A percentile compares a stretch with the other conserved stretches of the same genome.
phyloP scores from a whole-genome alignment of 2,888 invertebrate species.

The Lydus trimaculatus region DNA sequence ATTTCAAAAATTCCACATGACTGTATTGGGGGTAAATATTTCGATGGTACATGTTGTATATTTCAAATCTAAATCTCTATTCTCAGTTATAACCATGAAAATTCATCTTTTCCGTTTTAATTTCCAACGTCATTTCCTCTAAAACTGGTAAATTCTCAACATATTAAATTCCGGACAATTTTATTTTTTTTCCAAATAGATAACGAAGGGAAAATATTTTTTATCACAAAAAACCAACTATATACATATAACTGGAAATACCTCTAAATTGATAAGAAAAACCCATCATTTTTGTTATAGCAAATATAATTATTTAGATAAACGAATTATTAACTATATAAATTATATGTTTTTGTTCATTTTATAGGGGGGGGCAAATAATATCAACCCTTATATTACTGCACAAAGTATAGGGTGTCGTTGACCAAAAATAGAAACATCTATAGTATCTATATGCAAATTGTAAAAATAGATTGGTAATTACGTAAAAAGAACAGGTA shows the following conservation, averaged over 20 bases:
- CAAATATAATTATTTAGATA: too few relatives aligned
- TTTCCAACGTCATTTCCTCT: slow-evolving; percentile 1
- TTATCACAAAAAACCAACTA: too few relatives aligned
- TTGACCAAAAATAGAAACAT: slow-evolving; percentile 1
- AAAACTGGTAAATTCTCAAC: not conserved
- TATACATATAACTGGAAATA: not conserved
- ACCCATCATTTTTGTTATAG: too few relatives aligned
- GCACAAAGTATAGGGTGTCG: not conserved
- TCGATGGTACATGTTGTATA: not conserved
- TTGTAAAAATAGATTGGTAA: not conserved
- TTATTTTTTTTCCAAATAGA: not conserved
- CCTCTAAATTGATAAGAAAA: not conserved
- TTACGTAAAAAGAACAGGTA: not conserved
- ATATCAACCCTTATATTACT: too few relatives aligned
- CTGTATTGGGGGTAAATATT: too few relatives aligned
- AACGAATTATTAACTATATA: too few relatives aligned
- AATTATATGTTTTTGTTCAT: too few relatives aligned
- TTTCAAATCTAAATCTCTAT: not conserved
- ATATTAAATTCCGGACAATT: slow-evolving; percentile 1
- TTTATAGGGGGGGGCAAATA: too few relatives aligned
- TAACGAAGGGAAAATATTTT: not conserved
- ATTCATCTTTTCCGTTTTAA: slow-evolving; percentile 2
- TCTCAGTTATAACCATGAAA: not conserved
- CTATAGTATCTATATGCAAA: not conserved
- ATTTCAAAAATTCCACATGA: too few relatives aligned